phyloP scores from a whole-genome alignment of 1,140 invertebrate species.

The Drosophila kanapiae region DNA sequence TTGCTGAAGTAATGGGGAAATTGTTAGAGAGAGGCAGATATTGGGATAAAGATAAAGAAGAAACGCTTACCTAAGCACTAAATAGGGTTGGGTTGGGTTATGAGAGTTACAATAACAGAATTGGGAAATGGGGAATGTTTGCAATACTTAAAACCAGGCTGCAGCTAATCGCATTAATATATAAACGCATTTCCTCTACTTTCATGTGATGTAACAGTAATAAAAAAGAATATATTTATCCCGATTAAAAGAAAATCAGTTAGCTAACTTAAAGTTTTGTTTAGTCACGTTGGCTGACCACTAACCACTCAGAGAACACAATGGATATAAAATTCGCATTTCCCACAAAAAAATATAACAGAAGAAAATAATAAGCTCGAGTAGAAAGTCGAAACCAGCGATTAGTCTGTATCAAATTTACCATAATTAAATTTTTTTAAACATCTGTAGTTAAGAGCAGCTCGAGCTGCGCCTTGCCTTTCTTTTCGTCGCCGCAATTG shows the following conservation, averaged over 20 bases:
- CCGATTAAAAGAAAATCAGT: constrained; percentile 9
- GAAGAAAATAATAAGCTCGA: constrained; percentile 1
- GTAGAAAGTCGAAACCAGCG: constrained; percentile 36
- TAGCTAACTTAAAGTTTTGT: constrained; percentile 1
- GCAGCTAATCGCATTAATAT: not conserved
- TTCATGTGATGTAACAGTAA: not conserved
- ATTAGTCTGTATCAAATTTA: constrained; percentile 30
- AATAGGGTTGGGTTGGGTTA: not conserved
- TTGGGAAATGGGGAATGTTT: not conserved
- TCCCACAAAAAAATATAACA: constrained; percentile 10
- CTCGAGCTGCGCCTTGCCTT: constrained; percentile 25
- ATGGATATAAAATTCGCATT: constrained; percentile 20
- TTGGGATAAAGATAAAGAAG: not conserved
- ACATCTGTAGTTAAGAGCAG: constrained; percentile 24
- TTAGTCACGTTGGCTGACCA: constrained; percentile 12
- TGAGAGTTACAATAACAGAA: not conserved
- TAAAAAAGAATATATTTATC: not conserved
- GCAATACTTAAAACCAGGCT: not conserved
- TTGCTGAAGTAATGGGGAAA: constrained; percentile 3
- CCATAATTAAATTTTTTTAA: constrained; percentile 45
- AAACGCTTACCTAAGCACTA: constrained; percentile 15
- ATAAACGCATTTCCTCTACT: not conserved
- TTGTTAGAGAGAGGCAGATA: constrained; percentile 10
- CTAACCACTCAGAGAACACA: constrained; percentile 15
- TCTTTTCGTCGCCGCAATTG: constrained; percentile 33